Conservation (phyloP, 2,888 invertebrate genomes). For the Acrobeloides nanus region DNA sequence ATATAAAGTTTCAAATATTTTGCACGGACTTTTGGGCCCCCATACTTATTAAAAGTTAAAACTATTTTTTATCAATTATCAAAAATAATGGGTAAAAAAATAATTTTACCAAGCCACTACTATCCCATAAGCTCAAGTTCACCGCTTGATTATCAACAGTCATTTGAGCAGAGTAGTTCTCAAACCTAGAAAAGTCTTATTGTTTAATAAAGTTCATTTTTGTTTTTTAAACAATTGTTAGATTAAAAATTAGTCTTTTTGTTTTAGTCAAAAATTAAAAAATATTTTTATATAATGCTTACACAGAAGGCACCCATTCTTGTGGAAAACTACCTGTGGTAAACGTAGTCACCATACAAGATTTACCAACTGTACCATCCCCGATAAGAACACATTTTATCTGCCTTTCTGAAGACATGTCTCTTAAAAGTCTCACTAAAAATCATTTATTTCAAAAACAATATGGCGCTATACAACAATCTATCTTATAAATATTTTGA, state of each 20-base stretch:
- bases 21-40: too few species aligned
- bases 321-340: slow-evolving; percentile 63
- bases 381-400: slow-evolving; percentile 64
- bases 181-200: slow-evolving; percentile 67
- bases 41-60: too few species aligned
- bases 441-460: too few species aligned
- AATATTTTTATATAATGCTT: too few species aligned
- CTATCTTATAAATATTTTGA: too few species aligned
- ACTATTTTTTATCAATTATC: too few species aligned
- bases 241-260: too few species aligned
- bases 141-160: slow-evolving; percentile 95
- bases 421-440: too few species aligned
- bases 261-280: slow-evolving; percentile 2
- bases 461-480: too few species aligned
- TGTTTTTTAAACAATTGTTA: slow-evolving; percentile 4
- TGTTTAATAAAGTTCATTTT: background rate
- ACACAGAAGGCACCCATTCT: slow-evolving; percentile 64
- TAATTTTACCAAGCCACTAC: slow-evolving; percentile 87
- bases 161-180: slow-evolving; percentile 97
- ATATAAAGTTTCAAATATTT: too few species aligned
- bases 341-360: slow-evolving; percentile 63
- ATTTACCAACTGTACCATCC: slow-evolving; percentile 62
- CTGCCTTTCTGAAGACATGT: slow-evolving; percentile 55
- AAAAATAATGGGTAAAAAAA: too few species aligned
- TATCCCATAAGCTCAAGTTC: slow-evolving; percentile 93